These are phyloP conservation scores for Diplodus puntazzo DNA, from an alignment of 2,797 vertebrate species.

Conservation along the genomic window DNA sequence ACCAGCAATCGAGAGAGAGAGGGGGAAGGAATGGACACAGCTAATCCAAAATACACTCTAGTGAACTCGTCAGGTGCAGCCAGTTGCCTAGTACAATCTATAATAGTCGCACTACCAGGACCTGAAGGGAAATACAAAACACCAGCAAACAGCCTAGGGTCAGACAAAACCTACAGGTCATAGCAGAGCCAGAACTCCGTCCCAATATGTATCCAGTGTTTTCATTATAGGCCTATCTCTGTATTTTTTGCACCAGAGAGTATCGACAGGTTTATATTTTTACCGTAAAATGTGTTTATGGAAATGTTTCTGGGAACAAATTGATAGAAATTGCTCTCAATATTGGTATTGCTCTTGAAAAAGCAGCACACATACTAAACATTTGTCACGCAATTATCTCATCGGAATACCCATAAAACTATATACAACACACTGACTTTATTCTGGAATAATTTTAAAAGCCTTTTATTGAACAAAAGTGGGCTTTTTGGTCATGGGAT, in stretches of 20 bases:
- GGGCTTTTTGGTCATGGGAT: slow-evolving; percentile 2
- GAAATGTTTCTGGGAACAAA: no score
- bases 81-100: background rate
- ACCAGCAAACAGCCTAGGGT: background rate
- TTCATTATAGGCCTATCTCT: background rate
- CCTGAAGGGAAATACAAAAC: background rate
- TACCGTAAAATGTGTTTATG: background rate
- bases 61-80: background rate
- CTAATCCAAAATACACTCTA: background rate
- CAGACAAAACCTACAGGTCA: background rate
- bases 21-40: background rate
- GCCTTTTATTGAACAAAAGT: background rate
- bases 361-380: background rate
- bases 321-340: background rate
- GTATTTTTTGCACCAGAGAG: background rate
- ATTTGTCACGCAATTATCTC: no score
- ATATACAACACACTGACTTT: background rate
- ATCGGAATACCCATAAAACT: background rate
- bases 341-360: background rate
- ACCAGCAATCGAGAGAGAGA: background rate
- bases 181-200: background rate
- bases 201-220: background rate
- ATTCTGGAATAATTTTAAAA: background rate
- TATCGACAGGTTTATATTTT: background rate
- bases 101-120: background rate